Base-by-base conservation (phyloP, 2,797 vertebrate species). In the Helicolenus hilgendorfi region DNA sequence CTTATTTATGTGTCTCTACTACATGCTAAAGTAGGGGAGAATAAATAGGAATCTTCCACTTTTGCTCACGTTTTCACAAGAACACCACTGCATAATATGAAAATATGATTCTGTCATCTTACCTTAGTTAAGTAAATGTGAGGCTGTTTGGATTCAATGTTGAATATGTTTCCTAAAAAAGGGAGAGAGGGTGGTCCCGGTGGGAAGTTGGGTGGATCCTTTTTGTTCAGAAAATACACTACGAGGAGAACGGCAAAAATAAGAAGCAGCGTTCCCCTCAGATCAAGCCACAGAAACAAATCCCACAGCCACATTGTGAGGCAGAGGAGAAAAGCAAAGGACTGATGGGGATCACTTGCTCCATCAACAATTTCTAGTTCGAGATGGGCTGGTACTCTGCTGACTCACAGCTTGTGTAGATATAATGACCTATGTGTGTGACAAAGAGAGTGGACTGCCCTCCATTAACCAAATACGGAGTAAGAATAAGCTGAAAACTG, bases 71-170 rank as follows among this genome's bases (percentile, higher is more conserved):
- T 68, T 77, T 38, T 41, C 13, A 10, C 20, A 59, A 24, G 18
- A 72, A 36, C 9, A 38, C 2, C 5, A 29, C 26, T 15, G 3
- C 27, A 41, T 11, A 8, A 62, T 10, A 27, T 15, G 1, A 27
- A 69, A 29, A 53, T 27, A 38, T 10, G 8, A 38, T 58, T 11
- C 35, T 82, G 5, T n/a, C 9, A 15, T 22, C 97, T 97, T 96
- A 98, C 98, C 98, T 98, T 97, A 64, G 97, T 97, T 36, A 98
- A 90, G 2, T 97, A 97, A 85, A 97, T 94, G 67, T 98, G 98
- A 84, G 97, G 98, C 70, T 98, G 94, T 81, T 94, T 97, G 1
- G 95, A 79, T 83, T 98, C 97, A 56, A 98, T 96, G 68, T 78
- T 95, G 86, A 97, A 97, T 49, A 98, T n/a, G 41, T 97, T 98